A percentile compares a stretch with the other conserved stretches of the same genome.
phyloP scores from a whole-genome alignment of 2,113 vertebrate species.

The Bubalus kerabau region DNA sequence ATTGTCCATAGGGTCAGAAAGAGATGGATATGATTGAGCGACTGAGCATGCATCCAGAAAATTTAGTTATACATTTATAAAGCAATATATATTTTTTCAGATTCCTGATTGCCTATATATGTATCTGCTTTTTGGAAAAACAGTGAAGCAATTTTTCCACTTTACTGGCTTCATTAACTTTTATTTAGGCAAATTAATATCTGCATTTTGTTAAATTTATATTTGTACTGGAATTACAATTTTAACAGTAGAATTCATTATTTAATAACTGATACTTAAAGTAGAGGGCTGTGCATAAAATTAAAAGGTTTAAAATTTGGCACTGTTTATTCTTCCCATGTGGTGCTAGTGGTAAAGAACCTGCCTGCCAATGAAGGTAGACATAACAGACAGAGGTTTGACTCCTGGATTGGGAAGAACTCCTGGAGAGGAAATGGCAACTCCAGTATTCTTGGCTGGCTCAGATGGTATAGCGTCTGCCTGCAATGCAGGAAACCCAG shows the following conservation, averaged over 20 bases:
- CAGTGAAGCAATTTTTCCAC: background rate
- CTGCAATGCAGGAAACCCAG: fast-evolving
- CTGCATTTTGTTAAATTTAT: background rate
- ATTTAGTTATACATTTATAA: background rate
- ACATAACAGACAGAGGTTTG: background rate
- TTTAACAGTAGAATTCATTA: background rate
- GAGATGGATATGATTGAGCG: background rate
- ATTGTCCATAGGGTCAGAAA: background rate
- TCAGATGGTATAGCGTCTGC: too few relatives aligned
- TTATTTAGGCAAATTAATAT: background rate
- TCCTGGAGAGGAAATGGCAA: background rate
- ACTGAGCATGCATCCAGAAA: background rate
- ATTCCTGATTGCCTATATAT: background rate
- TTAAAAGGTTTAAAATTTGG: background rate
- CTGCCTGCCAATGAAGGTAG: background rate
- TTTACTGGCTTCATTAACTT: background rate
- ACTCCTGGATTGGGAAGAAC: background rate
- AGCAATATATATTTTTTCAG: background rate
- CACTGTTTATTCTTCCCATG: background rate
- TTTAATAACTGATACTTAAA: background rate
- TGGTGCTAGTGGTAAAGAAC: background rate
- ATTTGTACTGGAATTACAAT: background rate
- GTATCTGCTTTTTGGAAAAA: background rate
- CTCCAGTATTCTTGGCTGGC: background rate
- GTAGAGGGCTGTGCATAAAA: background rate